Evolutionary conservation across 2,797 vertebrate genomes (phyloP).

Genomic region (Tokudaia muenninki): DNA sequence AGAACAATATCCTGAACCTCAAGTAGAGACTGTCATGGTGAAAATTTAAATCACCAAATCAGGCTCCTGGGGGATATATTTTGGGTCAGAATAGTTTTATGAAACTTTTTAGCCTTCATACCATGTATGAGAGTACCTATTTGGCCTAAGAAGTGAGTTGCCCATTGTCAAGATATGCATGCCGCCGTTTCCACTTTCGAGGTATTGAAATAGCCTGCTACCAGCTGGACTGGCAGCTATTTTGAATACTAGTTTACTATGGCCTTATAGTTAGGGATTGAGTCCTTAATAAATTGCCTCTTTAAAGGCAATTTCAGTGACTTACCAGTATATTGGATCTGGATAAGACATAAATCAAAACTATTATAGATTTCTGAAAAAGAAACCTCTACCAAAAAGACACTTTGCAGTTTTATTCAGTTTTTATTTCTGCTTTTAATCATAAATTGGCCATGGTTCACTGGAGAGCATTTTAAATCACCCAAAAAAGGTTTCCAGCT

Average conservation of each 20-base stretch:
- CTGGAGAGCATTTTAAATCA: constrained; percentile 75
- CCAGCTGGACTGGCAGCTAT: not conserved
- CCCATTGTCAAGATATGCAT: constrained; percentile 8
- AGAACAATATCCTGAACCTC: not conserved
- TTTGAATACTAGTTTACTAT: constrained; percentile 60
- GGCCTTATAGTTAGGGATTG: constrained; percentile 18
- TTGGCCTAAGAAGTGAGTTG: constrained; percentile 41
- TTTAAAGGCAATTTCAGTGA: constrained; percentile 74
- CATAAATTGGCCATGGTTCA: constrained; percentile 73
- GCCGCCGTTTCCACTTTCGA: not conserved
- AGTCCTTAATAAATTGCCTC: constrained; percentile 62
- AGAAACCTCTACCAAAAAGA: constrained; percentile 62
- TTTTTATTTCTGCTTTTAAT: constrained; percentile 75
- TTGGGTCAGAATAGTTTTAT: not conserved
- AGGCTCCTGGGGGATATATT: constrained; percentile 36
- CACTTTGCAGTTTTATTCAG: constrained; percentile 64
- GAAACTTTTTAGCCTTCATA: constrained; percentile 36
- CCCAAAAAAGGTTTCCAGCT: constrained; percentile 69
- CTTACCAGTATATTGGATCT: constrained; percentile 59
- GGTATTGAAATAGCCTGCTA: constrained; percentile 55
- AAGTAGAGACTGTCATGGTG: not conserved
- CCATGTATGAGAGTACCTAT: not conserved
- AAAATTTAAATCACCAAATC: constrained; percentile 41
- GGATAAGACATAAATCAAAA: constrained; percentile 67
- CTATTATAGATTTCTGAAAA: constrained; percentile 70